phyloP scores from a whole-genome alignment of 30 jellyfish, hydroid and myxozoan genomes.

The Cassiopea andromeda region DNA sequence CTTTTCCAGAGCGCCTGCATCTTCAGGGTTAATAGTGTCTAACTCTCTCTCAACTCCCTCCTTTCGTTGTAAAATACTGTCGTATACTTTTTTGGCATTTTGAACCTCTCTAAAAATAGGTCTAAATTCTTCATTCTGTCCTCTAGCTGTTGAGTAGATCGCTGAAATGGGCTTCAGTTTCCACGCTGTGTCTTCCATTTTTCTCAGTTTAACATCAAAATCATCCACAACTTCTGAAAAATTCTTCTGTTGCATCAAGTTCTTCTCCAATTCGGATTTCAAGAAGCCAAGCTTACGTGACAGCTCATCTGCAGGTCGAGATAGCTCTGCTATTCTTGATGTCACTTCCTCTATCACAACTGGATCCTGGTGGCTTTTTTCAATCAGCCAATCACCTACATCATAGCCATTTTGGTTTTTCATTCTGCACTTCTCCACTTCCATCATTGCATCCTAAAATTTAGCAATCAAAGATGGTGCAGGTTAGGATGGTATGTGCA shows the following conservation, averaged over 20 bases:
- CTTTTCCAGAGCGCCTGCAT: conserved; percentile 8
- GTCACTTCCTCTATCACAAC: conserved; percentile 72
- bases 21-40: not conserved
- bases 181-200: conserved; percentile 56
- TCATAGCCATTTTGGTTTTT: conserved; percentile 55
- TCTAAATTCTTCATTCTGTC: conserved; percentile 87
- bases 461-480: too few species aligned
- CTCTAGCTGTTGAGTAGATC: conserved; percentile 77
- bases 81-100: conserved; percentile 61
- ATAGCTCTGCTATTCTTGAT: conserved; percentile 66
- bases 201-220: conserved; percentile 43
- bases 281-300: conserved; percentile 68
- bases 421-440: conserved; percentile 56
- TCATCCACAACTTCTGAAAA: conserved; percentile 65
- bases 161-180: conserved; percentile 91
- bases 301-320: conserved; percentile 67
- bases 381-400: conserved; percentile 91
- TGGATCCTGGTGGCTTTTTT: conserved; percentile 77
- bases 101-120: conserved; percentile 81
- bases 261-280: conserved; percentile 68
- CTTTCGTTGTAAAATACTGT: conserved; percentile 59
- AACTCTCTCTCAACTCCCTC: conserved; percentile 49
- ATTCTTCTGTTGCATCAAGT: conserved; percentile 65
- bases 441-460: conserved; percentile 54
- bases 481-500: too few species aligned